phyloP scores from a whole-genome alignment of 2,888 invertebrate genomes.

The Cryptocephalus primarius region DNA sequence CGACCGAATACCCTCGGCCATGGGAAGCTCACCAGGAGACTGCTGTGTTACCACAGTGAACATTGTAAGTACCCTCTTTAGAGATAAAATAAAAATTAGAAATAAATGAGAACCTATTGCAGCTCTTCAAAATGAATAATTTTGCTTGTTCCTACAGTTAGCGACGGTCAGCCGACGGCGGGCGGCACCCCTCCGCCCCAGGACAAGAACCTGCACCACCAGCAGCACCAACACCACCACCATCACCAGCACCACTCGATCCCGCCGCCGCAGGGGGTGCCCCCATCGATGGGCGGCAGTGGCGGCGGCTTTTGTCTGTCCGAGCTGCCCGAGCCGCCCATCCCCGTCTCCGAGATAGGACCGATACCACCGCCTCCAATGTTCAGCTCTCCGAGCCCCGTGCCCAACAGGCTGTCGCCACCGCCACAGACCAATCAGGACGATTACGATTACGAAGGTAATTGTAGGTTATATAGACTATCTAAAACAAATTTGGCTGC shows the following conservation, averaged over 20 bases:
- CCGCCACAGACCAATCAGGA: constrained; percentile 10
- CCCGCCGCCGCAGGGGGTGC: constrained; percentile 16
- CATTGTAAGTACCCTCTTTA: constrained; percentile 47
- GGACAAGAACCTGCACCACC: constrained; percentile 29
- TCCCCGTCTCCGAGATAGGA: constrained; percentile 85
- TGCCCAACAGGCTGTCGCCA: constrained; percentile 38
- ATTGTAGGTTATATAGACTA: constrained; percentile 15
- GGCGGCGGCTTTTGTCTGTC: constrained; percentile 53
- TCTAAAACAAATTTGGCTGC: too few relatives aligned
- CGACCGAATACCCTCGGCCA: constrained; percentile 71
- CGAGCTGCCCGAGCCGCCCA: constrained; percentile 84
- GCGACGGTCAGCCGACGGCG: constrained; percentile 38
- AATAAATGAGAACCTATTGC: too few relatives aligned
- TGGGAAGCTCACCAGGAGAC: constrained; percentile 58
- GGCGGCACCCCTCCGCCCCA: constrained; percentile 36
- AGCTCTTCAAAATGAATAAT: too few relatives aligned
- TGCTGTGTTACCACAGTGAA: constrained; percentile 71
- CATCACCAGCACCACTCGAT: constrained; percentile 3
- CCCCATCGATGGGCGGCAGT: constrained; percentile 1
- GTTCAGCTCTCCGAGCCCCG: constrained; percentile 84
- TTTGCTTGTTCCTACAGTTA: constrained; percentile 37
- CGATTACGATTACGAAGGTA: constrained; percentile 50
- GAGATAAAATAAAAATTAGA: too few relatives aligned
- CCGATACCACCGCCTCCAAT: constrained; percentile 78
- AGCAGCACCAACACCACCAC: constrained; percentile 15